A percentile compares a stretch with the other conserved stretches of the same genome.
Evolutionary conservation across 2,113 vertebrate species (phyloP).

Genomic region (Pangasianodon gigas): DNA sequence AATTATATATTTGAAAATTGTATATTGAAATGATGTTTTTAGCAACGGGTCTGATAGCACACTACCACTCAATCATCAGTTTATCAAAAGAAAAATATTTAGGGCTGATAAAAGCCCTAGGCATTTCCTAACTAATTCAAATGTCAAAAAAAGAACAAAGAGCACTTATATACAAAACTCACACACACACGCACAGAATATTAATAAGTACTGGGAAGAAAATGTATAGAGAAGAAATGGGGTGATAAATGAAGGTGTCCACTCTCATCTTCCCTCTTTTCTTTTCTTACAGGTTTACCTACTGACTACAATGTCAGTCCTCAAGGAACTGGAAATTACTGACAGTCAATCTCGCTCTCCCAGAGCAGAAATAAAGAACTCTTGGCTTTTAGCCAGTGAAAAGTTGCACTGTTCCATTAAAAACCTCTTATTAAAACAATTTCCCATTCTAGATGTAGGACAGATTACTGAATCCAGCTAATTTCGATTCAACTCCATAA

Average conservation of each 20-base stretch:
- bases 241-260: slow-evolving; percentile 49
- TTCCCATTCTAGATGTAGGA: slow-evolving; percentile 8
- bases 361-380: neutral
- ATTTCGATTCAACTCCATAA: slow-evolving; percentile 33
- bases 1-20: neutral
- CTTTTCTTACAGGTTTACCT: neutral
- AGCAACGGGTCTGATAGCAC: neutral
- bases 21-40: neutral
- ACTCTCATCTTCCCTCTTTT: slow-evolving; percentile 7
- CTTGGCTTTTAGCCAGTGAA: neutral
- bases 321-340: slow-evolving; percentile 47
- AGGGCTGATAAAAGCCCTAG: neutral
- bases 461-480: slow-evolving; percentile 23
- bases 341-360: slow-evolving; percentile 19
- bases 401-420: neutral
- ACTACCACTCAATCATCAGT: neutral
- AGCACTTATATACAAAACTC: neutral
- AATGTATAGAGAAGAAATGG: slow-evolving; percentile 47
- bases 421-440: slow-evolving; percentile 28
- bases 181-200: neutral
- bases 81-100: neutral
- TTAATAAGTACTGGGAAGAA: slow-evolving; percentile 17
- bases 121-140: neutral
- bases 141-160: slow-evolving; percentile 9
- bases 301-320: slow-evolving; percentile 45